Base-by-base conservation (phyloP, 2,888 invertebrate species). In the Stramonita haemastoma region DNA sequence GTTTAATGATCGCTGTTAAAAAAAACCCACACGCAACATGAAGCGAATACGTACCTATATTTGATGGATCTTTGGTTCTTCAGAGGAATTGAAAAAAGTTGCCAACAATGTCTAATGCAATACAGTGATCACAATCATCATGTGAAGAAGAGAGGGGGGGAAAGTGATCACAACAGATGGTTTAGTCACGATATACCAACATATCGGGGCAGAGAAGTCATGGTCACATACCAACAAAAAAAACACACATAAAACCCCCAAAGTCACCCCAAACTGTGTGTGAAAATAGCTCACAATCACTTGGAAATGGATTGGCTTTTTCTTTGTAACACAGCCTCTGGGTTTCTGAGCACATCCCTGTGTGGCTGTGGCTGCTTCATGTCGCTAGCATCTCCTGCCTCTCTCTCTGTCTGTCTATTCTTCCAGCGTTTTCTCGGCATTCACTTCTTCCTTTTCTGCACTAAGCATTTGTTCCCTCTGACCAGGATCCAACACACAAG, bases 221-320 rank as follows among this genome's bases (percentile, higher is more conserved):
- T 83, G 81, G 81, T 13, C 2, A 46, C 36, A 79, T 79, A 34
- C 34, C 29, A 32, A 79, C 4, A 32, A 32, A 8, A 32, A 32
- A 32, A 79, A 79, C 29, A 32, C 32, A 79, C 11, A 79, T 32
- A 70, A 70, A 29, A 77, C 0, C 77, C 77, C 8, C 8, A 13
- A 79, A 79, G 77, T 83, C 81, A 83, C 46, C 26, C 36, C 32
- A 79, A 46, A 46, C 36, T 46, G 36, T 29, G 26, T 26, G 81
- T 46, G 26, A 83, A 36, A 11, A 79, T 19, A 79, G 19, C 22
- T 46, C 36, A 83, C 36, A 22, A 36, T 83, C 81, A 46, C 81
- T 46, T 83, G 81, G 81, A 83, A 83, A 83, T 79, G 79, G 79
- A 79, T 79, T 79, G 79, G 79, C 79, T 79, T 79, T 19, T 73